Conservation (phyloP, 2,113 vertebrate species). For the Erythrocercus mccallii region DNA sequence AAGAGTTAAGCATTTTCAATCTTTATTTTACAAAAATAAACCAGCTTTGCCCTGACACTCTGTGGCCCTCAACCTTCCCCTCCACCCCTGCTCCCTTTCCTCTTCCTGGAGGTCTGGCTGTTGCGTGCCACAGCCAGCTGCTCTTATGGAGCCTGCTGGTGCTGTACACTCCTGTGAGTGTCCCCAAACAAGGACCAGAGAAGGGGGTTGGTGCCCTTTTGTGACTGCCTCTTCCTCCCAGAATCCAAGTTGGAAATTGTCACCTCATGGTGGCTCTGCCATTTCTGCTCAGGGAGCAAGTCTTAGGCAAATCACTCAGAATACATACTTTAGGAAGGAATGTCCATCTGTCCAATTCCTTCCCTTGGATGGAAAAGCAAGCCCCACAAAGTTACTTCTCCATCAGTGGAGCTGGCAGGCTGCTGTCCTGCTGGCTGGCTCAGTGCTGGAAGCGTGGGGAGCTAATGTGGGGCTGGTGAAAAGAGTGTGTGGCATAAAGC, state of each 20-base stretch:
- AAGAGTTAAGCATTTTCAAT: constrained; percentile 9
- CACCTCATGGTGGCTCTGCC: background rate
- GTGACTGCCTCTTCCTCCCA: background rate
- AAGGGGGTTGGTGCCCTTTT: background rate
- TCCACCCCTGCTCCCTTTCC: background rate
- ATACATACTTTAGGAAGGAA: background rate
- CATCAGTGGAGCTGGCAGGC: background rate
- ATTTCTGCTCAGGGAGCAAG: background rate
- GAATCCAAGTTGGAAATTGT: background rate
- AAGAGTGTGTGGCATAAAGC: constrained; percentile 80
- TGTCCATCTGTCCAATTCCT: background rate
- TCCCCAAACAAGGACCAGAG: background rate
- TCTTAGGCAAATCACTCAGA: constrained; percentile 19
- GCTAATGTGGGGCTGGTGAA: constrained; percentile 84
- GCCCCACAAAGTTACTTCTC: background rate
- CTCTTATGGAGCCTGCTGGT: background rate
- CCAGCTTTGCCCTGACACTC: background rate
- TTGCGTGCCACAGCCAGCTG: rapidly evolving
- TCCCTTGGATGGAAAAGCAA: background rate
- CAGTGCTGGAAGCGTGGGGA: constrained; percentile 90
- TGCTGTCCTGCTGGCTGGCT: constrained; percentile 5
- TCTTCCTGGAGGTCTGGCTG: background rate
- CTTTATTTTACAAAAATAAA: constrained; percentile 68
- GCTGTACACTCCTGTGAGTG: rapidly evolving
- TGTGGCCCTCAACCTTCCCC: background rate